A percentile compares a stretch with the other conserved stretches of the same genome.
Evolutionary conservation across 2,113 vertebrate genomes (phyloP).

Genomic region (Pteronura brasiliensis): DNA sequence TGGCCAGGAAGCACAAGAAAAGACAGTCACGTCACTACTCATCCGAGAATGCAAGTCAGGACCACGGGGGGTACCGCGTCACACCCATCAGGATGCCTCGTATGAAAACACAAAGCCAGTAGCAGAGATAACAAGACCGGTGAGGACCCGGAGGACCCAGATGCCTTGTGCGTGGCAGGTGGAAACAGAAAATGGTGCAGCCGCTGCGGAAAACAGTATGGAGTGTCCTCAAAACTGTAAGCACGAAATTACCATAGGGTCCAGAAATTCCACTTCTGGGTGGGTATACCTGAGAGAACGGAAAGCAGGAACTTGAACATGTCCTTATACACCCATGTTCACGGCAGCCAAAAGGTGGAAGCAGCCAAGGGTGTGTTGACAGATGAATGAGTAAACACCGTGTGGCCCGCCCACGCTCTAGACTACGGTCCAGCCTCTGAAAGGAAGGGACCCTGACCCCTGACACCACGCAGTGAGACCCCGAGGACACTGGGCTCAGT

Average conservation of each 20-base stretch:
- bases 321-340: too few relatives aligned
- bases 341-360: neutral
- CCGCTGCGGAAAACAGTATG: neutral
- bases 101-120: neutral
- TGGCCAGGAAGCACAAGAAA: neutral
- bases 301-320: neutral
- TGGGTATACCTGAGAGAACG: neutral
- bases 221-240: neutral
- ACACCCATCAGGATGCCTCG: neutral
- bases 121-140: neutral
- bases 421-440: too few relatives aligned
- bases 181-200: neutral
- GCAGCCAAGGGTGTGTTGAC: rapidly evolving
- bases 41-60: neutral
- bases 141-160: neutral
- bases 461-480: too few relatives aligned
- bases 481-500: rapidly evolving
- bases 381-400: neutral
- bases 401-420: rapidly evolving
- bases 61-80: too few relatives aligned
- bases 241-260: neutral
- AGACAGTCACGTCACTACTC: neutral
- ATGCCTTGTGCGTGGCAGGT: neutral
- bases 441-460: too few relatives aligned
- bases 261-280: neutral